phyloP scores from a whole-genome alignment of 2,888 invertebrate genomes.

The Muscina levida region DNA sequence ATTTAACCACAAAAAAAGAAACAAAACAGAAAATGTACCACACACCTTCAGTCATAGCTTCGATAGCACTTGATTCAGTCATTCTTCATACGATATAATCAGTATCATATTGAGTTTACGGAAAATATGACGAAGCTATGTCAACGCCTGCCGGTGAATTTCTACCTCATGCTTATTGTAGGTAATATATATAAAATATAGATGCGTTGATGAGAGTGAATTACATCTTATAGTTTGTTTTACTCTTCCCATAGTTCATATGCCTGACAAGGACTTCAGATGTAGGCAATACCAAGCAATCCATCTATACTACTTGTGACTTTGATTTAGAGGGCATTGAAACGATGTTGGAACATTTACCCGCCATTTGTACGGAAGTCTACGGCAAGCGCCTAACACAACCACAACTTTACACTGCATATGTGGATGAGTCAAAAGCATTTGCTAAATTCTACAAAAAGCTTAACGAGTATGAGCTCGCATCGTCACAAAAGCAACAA shows the following conservation, averaged over 20 bases:
- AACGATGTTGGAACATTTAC: slow-evolving; percentile 43
- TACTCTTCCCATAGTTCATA: background rate
- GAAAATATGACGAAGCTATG: background rate
- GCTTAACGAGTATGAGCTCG: slow-evolving; percentile 58
- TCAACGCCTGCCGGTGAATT: background rate
- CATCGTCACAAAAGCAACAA: slow-evolving; percentile 29
- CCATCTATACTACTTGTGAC: slow-evolving; percentile 53
- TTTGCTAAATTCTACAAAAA: slow-evolving; percentile 56
- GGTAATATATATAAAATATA: too few species aligned
- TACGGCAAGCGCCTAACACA: slow-evolving; percentile 45
- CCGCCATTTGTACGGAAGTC: slow-evolving; percentile 54
- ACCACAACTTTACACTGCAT: slow-evolving; percentile 30
- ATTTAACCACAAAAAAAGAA: background rate
- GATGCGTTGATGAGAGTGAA: too few species aligned
- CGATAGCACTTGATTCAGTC: background rate
- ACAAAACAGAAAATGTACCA: background rate
- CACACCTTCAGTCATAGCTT: background rate
- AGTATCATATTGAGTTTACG: background rate
- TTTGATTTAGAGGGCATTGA: slow-evolving; percentile 63
- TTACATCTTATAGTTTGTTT: background rate
- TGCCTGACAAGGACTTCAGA: background rate
- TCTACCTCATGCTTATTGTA: background rate
- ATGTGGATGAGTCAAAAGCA: slow-evolving; percentile 49
- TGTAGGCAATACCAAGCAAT: background rate
- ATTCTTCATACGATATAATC: background rate